Percentiles rank a stretch among this genome's conserved stretches.
Evolutionary conservation across 2,113 vertebrate genomes (phyloP).

Genomic region (Eurystomus gularis): DNA sequence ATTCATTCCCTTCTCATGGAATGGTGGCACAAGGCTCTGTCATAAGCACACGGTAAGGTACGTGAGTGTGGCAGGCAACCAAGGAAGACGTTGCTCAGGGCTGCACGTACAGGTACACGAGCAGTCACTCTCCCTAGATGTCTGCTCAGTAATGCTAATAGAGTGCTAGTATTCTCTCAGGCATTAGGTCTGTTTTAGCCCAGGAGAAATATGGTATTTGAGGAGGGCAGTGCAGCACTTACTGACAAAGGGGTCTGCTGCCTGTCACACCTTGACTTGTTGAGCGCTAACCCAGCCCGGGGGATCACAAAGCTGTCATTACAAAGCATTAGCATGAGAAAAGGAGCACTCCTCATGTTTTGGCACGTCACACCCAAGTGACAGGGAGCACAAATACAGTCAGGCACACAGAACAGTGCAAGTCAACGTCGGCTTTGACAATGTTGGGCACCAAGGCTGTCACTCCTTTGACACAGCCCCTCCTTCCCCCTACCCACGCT

Average conservation of each 20-base stretch:
- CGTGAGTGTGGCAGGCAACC: not conserved
- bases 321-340: conserved; percentile 79
- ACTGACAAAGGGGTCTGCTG: conserved; percentile 55
- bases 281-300: conserved; percentile 32
- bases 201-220: not conserved
- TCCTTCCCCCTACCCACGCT: conserved; percentile 73
- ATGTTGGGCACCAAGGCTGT: conserved; percentile 80
- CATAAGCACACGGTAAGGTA: not conserved
- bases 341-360: conserved; percentile 73
- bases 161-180: not conserved
- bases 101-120: not conserved
- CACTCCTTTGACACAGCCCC: conserved; percentile 72
- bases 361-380: conserved; percentile 77
- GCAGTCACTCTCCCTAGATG: not conserved
- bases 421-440: conserved; percentile 73
- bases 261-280: conserved; percentile 78
- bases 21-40: not conserved
- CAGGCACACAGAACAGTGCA: conserved; percentile 68
- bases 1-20: not conserved
- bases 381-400: conserved; percentile 80
- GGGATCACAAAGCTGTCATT: conserved; percentile 74
- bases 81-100: fast-evolving
- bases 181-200: not conserved
- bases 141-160: not conserved
- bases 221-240: not conserved